These are phyloP conservation scores for Albula goreensis DNA, from an alignment of 2,113 vertebrate species.

Conservation along the genomic window DNA sequence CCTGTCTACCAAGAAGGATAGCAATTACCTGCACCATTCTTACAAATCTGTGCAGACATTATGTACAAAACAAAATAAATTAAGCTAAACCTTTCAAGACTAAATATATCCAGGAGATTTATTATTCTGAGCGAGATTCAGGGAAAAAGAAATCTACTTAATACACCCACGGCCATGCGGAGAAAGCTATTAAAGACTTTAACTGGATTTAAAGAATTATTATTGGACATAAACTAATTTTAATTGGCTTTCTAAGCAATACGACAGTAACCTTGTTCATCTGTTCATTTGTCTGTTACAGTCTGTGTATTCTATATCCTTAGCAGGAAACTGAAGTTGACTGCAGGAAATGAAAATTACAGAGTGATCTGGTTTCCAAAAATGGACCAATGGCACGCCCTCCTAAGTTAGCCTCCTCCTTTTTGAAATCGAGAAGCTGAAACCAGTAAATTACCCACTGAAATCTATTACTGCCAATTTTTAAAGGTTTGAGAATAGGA, in stretches of 20 bases:
- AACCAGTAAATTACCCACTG: conserved; percentile 44
- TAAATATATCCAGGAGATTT: not conserved
- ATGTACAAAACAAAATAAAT: no score
- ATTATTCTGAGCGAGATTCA: not conserved
- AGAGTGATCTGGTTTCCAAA: not conserved
- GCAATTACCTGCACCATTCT: no score
- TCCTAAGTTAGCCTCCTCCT: not conserved
- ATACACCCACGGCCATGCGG: not conserved
- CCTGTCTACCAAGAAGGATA: no score
- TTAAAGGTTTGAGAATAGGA: no score
- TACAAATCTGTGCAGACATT: no score
- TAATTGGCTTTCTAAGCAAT: not conserved
- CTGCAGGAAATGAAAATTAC: not conserved
- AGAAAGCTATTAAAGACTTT: not conserved
- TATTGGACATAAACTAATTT: not conserved
- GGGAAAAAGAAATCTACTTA: not conserved
- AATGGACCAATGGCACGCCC: not conserved
- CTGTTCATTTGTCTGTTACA: not conserved
- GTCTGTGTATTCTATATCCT: not conserved
- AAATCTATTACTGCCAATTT: conserved; percentile 34
- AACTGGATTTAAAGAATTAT: not conserved
- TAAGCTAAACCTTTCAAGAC: not conserved
- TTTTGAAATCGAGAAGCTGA: conserved; percentile 20
- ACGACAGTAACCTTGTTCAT: not conserved
- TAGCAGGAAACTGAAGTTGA: not conserved